These are phyloP conservation scores for Myiothlypis coronata DNA, from an alignment of 2,797 vertebrate genomes.

Conservation along the genomic window DNA sequence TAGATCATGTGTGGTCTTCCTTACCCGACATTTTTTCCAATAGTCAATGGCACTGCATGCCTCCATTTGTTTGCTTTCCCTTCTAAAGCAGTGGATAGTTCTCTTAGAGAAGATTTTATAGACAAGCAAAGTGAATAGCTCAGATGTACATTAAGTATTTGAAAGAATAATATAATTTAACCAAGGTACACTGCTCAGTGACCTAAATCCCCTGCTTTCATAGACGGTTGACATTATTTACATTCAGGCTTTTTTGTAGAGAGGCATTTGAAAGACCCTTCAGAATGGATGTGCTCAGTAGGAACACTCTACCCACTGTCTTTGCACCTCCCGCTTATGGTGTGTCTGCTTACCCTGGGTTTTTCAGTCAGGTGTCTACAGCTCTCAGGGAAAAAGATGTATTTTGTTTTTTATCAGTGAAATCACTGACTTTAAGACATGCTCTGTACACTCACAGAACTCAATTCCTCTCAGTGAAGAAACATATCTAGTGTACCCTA, in stretches of 20 bases:
- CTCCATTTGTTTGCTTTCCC: not conserved
- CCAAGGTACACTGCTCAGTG: conserved; percentile 4
- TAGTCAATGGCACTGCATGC: not conserved
- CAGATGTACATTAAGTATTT: conserved; percentile 6
- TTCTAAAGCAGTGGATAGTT: not conserved
- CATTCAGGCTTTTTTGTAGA: conserved; percentile 24
- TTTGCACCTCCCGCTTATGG: not conserved
- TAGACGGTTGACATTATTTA: conserved; percentile 48
- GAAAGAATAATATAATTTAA: conserved; percentile 56
- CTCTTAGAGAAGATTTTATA: not conserved
- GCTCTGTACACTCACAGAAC: not conserved
- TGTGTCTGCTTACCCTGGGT: not conserved
- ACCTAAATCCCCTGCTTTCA: conserved; percentile 38
- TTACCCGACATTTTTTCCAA: not conserved
- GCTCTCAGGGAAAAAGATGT: not conserved
- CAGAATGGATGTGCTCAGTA: not conserved
- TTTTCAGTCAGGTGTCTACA: not conserved
- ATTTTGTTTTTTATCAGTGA: not conserved
- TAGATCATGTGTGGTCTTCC: not conserved
- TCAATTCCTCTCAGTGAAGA: conserved; percentile 26
- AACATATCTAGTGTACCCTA: not conserved
- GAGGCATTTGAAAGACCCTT: conserved; percentile 24
- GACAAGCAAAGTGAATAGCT: conserved; percentile 13
- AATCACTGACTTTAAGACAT: conserved; percentile 19
- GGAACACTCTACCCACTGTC: not conserved